These are phyloP conservation scores for Anagyrus pseudococci DNA, from an alignment of 2,888 invertebrate genomes.

Conservation along the genomic window DNA sequence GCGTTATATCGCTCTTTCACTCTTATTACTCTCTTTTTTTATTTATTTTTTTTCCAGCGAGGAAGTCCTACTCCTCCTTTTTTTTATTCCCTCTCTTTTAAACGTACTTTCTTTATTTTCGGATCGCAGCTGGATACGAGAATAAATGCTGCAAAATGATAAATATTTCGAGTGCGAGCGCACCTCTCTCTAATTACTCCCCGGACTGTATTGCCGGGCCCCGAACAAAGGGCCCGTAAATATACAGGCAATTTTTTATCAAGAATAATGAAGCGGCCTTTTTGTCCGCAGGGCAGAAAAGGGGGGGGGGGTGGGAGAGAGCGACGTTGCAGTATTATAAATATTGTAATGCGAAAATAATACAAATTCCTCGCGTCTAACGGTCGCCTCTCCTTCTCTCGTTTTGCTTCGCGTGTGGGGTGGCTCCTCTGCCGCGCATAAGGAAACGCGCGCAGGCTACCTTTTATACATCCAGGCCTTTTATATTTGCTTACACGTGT, in stretches of 20 bases:
- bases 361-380: conserved; percentile 16
- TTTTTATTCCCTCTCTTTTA: background rate
- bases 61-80: too few species aligned
- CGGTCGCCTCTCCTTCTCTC: background rate
- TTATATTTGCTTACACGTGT: too few species aligned
- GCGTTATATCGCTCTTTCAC: background rate
- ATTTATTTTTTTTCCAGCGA: background rate
- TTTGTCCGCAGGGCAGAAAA: background rate
- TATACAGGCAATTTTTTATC: background rate
- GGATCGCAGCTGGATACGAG: background rate
- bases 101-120: background rate
- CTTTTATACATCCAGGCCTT: background rate
- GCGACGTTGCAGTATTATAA: background rate
- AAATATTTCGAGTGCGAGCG: background rate
- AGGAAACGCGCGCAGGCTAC: background rate
- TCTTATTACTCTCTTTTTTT: background rate
- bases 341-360: conserved; percentile 10
- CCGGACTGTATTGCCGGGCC: background rate
- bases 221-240: background rate
- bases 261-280: background rate
- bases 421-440: background rate
- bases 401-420: too few species aligned
- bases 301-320: background rate
- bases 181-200: background rate
- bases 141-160: background rate